phyloP scores from a whole-genome alignment of 92 coral and sea anemone species.

The Plumapathes pennacea region DNA sequence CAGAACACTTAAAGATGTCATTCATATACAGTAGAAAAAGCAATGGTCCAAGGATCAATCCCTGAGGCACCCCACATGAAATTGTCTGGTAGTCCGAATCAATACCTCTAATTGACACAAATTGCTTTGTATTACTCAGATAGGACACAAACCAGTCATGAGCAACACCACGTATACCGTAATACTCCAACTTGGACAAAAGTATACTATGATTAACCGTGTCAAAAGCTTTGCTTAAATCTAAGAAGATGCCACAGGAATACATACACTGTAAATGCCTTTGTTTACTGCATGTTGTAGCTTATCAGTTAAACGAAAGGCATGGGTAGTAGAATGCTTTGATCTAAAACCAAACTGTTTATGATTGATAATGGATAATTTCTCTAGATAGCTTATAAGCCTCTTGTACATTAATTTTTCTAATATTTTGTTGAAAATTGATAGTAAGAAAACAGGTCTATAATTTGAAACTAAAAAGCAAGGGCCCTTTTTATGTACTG shows the following conservation, averaged over 20 bases:
- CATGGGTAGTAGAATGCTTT: constrained; percentile 42
- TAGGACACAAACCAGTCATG: constrained; percentile 29
- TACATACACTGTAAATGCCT: too few species aligned
- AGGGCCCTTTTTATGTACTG: constrained; percentile 28
- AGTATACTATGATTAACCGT: constrained; percentile 24
- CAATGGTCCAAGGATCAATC: constrained; percentile 43
- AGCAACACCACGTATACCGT: constrained; percentile 47
- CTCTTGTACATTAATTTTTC: constrained; percentile 29
- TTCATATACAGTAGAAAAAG: constrained; percentile 44
- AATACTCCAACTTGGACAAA: constrained; percentile 20
- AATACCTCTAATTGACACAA: constrained; percentile 24
- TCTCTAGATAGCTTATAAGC: constrained; percentile 14
- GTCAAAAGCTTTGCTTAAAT: constrained; percentile 39
- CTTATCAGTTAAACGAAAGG: constrained; percentile 33
- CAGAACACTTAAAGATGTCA: constrained; percentile 35
- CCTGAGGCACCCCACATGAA: constrained; percentile 37
- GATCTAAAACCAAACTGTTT: constrained; percentile 51
- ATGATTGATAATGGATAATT: constrained; percentile 19
- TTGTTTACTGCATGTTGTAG: constrained; percentile 29
- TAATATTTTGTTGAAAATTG: constrained; percentile 18
- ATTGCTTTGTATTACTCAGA: constrained; percentile 34
- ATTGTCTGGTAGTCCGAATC: constrained; percentile 15
- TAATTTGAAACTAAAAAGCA: constrained; percentile 17
- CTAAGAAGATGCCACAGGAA: constrained; percentile 49
- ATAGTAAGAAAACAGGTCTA: constrained; percentile 21